These are phyloP conservation scores for Oscheius sp. DNA, from an alignment of 2,888 invertebrate species.

Conservation along the genomic window DNA sequence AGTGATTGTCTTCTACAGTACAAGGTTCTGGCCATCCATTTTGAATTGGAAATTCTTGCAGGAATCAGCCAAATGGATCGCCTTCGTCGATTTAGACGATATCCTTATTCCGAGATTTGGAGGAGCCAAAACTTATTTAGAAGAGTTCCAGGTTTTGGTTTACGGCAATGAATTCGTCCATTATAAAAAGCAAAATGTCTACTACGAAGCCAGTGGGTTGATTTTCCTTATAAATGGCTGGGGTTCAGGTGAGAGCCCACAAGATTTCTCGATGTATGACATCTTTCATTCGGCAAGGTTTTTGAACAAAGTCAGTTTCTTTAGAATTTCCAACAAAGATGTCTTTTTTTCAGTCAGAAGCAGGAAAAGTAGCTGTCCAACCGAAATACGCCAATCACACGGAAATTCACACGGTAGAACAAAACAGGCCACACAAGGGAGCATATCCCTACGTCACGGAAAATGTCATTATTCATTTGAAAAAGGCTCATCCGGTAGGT, in stretches of 20 bases:
- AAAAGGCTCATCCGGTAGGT: background rate
- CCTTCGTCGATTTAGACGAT: slow-evolving; percentile 57
- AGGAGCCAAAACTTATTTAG: slow-evolving; percentile 47
- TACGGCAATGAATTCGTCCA: slow-evolving; percentile 7
- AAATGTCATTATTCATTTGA: slow-evolving; percentile 15
- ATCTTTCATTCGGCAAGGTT: slow-evolving; percentile 42
- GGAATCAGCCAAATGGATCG: slow-evolving; percentile 51
- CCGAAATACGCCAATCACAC: slow-evolving; percentile 48
- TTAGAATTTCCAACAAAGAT: background rate
- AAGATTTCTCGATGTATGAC: slow-evolving; percentile 42
- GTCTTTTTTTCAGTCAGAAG: slow-evolving; percentile 41
- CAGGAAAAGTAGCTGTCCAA: slow-evolving; percentile 51
- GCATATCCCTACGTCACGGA: slow-evolving; percentile 3
- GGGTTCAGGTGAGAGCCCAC: background rate
- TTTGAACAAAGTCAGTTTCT: slow-evolving; percentile 3
- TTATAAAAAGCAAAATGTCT: slow-evolving; percentile 25
- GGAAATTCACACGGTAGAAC: slow-evolving; percentile 49
- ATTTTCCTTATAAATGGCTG: background rate
- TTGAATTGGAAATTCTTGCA: slow-evolving; percentile 17
- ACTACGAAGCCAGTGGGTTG: background rate
- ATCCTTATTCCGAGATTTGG: slow-evolving; percentile 51
- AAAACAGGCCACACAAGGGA: background rate
- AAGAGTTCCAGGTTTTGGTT: slow-evolving; percentile 40
- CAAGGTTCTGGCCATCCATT: slow-evolving; percentile 36
- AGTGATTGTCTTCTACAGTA: slow-evolving; percentile 55